Base-by-base conservation (phyloP, 2,888 invertebrate species). In the Fissipunctia ypsillon region DNA sequence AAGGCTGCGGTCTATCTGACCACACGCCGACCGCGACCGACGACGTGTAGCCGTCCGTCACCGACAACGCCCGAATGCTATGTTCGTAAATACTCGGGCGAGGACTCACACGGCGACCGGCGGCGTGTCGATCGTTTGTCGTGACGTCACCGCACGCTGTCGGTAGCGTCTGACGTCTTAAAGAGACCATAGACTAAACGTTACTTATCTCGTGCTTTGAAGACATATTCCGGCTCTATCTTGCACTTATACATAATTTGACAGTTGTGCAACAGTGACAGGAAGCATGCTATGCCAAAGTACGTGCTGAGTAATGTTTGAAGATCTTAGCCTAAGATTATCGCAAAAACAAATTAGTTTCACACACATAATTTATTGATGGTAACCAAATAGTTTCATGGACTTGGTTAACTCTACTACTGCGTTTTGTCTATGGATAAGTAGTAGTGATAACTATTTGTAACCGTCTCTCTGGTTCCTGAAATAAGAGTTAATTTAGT, bases 401-500 rank as follows among this genome's bases (percentile, higher is more conserved):
- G 3, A 2, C 6, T 22, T 19, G 22, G 41, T 41, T 50, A 35
- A 50, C n/a, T 28, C 12, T 57, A 3, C 6, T 57, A 38, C 22
- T 43, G 1, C 1, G 2, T 28, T 76, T 69, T 71, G 25, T 74
- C n/a, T 45, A 31, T 38, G 14, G 2, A 35, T 45, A 43, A 9
- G 16, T 28, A 59, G 35, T 31, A 16, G 4, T 38, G 22, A 31
- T 63, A 25, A 50, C 31, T 59, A 56, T 38, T 50, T 38, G 25
- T 48, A 52, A 16, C 25, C 70, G 22, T 45, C 22, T 59, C 73
- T 59, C 52, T 19, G 25, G 38, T 73, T 73, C 35, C 81, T 78
- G 41, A 52, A 50, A 56, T 38, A 66, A 50, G 35, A 54, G 16
- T 54, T 50, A 76, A 43, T 68, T 64, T 63, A 60, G 16, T 60